Evolutionary conservation across 2,888 invertebrate genomes (phyloP).

Genomic region (Euclidia mi): DNA sequence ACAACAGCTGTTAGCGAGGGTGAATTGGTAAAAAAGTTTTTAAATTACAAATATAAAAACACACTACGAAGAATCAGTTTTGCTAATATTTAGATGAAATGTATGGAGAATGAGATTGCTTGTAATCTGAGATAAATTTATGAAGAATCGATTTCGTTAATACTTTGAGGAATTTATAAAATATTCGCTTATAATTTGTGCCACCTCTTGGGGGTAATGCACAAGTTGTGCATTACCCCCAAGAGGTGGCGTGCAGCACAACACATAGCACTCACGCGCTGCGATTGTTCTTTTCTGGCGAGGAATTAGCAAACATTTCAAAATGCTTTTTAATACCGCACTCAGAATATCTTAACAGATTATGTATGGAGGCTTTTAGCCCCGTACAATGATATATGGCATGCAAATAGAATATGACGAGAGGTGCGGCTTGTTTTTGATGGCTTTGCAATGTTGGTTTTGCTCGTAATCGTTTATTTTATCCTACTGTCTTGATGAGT

Average conservation of each 20-base stretch:
- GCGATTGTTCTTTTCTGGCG: constrained; percentile 83
- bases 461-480: not conserved
- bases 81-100: no score
- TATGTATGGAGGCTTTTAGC: constrained; percentile 68
- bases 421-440: constrained; percentile 1
- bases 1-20: no score
- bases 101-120: no score
- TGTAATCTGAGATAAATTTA: no score
- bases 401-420: constrained; percentile 13
- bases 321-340: constrained; percentile 84
- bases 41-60: no score
- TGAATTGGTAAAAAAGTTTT: no score
- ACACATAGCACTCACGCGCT: constrained; percentile 79
- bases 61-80: no score
- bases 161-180: no score
- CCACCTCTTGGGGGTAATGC: constrained; percentile 70
- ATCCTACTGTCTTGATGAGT: no score
- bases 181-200: constrained; percentile 34
- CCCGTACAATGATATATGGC: constrained; percentile 36
- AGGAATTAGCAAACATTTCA: constrained; percentile 86
- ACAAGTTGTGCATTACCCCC: no score
- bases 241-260: no score
- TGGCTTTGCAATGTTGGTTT: constrained; percentile 3
- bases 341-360: constrained; percentile 71
- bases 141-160: no score